A percentile compares a stretch with the other conserved stretches of the same genome.
These are phyloP conservation scores for Nycticryphes semicollaris DNA, from an alignment of 2,113 vertebrate genomes.

Conservation along the genomic window DNA sequence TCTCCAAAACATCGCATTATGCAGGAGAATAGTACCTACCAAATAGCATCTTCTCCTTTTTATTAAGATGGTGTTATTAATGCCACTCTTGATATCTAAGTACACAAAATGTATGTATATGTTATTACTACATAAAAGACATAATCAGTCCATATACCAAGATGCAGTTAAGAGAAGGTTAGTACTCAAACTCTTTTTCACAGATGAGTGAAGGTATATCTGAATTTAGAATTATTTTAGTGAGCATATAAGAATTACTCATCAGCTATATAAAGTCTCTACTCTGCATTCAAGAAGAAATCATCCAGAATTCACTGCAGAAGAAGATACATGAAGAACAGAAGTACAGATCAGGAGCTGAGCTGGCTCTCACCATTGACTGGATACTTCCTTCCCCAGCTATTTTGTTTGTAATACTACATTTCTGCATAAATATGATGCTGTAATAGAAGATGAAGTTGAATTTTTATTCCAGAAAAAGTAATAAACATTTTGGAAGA, in stretches of 20 bases:
- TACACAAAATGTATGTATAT: neutral
- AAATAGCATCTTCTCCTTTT: neutral
- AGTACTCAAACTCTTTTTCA: neutral
- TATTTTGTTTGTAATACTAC: neutral
- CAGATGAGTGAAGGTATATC: neutral
- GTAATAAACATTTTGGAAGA: neutral
- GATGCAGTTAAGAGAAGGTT: neutral
- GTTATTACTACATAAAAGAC: neutral
- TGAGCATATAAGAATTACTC: neutral
- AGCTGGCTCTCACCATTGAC: neutral
- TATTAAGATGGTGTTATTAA: neutral
- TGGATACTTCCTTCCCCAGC: neutral
- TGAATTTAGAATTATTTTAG: neutral
- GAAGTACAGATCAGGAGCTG: neutral
- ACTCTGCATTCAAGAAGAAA: neutral
- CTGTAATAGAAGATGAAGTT: neutral
- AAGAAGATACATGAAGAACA: neutral
- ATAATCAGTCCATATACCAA: neutral
- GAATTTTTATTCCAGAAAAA: neutral
- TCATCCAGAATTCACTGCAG: neutral
- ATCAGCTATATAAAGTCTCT: neutral
- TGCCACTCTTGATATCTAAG: neutral
- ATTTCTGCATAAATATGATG: neutral
- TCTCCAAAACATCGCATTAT: neutral
- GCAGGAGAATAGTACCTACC: neutral